phyloP scores from a whole-genome alignment of 2,888 invertebrate species.

The Mimumesa dahlbomi region DNA sequence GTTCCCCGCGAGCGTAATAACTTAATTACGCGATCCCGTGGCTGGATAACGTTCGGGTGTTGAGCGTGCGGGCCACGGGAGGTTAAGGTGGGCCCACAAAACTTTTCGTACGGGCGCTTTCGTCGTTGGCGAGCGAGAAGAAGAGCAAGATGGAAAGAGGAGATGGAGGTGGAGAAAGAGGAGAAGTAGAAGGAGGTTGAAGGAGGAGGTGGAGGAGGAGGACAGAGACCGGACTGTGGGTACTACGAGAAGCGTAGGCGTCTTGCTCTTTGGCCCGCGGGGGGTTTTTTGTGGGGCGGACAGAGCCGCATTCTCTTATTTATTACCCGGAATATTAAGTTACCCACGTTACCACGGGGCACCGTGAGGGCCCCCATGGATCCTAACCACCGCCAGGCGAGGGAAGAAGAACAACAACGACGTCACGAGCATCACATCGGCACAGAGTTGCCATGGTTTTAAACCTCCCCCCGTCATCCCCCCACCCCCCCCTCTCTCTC shows the following conservation, averaged over 20 bases:
- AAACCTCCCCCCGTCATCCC: conserved; percentile 6
- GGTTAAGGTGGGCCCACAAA: conserved; percentile 61
- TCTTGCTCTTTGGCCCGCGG: conserved; percentile 69
- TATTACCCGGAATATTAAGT: conserved; percentile 78
- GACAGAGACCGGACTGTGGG: conserved; percentile 51
- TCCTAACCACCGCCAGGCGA: conserved; percentile 56
- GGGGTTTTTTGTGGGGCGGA: conserved; percentile 74
- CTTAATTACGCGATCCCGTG: conserved; percentile 70
- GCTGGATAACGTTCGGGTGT: conserved; percentile 71
- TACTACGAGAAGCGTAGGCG: conserved; percentile 67
- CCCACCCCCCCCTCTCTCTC: conserved; percentile 11
- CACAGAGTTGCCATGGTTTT: conserved; percentile 15
- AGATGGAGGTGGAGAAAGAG: conserved; percentile 32
- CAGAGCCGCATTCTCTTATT: conserved; percentile 76
- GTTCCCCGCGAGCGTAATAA: conserved; percentile 66
- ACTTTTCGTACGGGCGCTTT: conserved; percentile 47
- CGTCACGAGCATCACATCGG: conserved; percentile 26
- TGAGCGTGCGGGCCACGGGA: conserved; percentile 68
- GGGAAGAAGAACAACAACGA: conserved; percentile 14
- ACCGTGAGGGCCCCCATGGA: conserved; percentile 67
- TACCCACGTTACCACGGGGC: conserved; percentile 74
- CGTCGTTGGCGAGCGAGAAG: conserved; percentile 24
- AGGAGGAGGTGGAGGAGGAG: conserved; percentile 21
- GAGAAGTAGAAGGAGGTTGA: conserved; percentile 15
- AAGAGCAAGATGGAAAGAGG: conserved; percentile 8